Percentiles rank a stretch among this genome's conserved stretches.
phyloP scores from a whole-genome alignment of 2,113 vertebrate species.

The Anarrhichthys ocellatus region DNA sequence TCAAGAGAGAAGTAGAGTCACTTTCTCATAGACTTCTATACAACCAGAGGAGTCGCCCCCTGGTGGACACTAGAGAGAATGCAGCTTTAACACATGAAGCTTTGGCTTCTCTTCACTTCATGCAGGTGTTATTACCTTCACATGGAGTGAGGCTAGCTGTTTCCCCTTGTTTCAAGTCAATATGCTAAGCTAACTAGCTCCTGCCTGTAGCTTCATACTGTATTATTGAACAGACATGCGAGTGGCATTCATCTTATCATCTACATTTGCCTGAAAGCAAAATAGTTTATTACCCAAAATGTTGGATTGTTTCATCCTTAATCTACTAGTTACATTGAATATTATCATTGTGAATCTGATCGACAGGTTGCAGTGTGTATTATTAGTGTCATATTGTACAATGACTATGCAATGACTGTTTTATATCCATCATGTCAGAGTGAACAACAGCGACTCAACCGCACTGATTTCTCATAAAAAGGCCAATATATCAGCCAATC shows the following conservation, averaged over 20 bases:
- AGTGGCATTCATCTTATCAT: neutral
- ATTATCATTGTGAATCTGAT: neutral
- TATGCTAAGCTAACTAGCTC: neutral
- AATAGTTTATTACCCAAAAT: neutral
- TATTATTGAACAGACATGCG: neutral
- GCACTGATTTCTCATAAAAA: conserved; percentile 57
- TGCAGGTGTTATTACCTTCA: too few species aligned
- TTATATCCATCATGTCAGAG: conserved; percentile 17
- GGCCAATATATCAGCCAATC: conserved; percentile 56
- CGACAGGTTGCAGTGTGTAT: neutral
- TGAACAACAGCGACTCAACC: conserved; percentile 32
- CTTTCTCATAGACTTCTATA: too few species aligned
- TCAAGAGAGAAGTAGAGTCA: too few species aligned
- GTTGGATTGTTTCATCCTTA: neutral
- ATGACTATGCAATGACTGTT: conserved; percentile 14
- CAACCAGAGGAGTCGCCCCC: too few species aligned
- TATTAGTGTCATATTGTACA: neutral
- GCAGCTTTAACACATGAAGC: too few species aligned
- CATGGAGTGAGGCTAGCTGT: neutral
- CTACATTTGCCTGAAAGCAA: neutral
- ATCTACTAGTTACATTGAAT: neutral
- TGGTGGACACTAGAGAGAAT: too few species aligned
- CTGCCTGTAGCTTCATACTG: neutral
- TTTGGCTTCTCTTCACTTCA: too few species aligned
- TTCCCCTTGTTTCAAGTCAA: neutral